These are phyloP conservation scores for Penaeus chinensis DNA, from an alignment of 1,140 invertebrate species.

Conservation along the genomic window DNA sequence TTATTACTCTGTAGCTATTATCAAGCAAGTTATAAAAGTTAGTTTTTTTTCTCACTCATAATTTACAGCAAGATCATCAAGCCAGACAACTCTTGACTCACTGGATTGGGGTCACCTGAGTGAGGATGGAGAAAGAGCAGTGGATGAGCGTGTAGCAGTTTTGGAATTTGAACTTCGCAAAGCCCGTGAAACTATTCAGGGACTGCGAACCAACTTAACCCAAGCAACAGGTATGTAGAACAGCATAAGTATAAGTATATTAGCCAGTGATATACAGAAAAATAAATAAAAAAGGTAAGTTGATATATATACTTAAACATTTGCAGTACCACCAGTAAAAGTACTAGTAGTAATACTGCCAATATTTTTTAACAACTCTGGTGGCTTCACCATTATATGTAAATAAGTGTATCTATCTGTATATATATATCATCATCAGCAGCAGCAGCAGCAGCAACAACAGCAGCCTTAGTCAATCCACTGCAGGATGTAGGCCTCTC, in stretches of 20 bases:
- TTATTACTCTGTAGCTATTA: too few relatives aligned
- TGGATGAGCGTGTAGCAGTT: slow-evolving; percentile 84
- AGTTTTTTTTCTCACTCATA: neutral
- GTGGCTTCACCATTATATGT: too few relatives aligned
- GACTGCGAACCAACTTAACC: slow-evolving; percentile 84
- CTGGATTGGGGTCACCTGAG: slow-evolving; percentile 88
- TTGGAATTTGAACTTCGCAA: slow-evolving; percentile 91
- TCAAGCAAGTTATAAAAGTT: neutral
- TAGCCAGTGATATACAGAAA: neutral
- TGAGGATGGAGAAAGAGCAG: slow-evolving; percentile 83
- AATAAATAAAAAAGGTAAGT: neutral
- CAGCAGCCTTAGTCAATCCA: too few relatives aligned
- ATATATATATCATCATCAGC: too few relatives aligned
- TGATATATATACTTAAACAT: neutral
- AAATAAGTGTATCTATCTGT: too few relatives aligned
- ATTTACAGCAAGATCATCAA: slow-evolving; percentile 81
- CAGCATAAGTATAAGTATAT: neutral
- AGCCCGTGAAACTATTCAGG: slow-evolving; percentile 87
- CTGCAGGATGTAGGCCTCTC: too few relatives aligned
- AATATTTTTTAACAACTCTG: too few relatives aligned
- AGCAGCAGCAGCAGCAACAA: too few relatives aligned
- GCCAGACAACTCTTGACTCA: slow-evolving; percentile 89
- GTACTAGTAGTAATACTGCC: too few relatives aligned
- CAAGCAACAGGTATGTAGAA: slow-evolving; percentile 67
- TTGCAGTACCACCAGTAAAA: too few relatives aligned